Evolutionary conservation across 1,140 invertebrate species (phyloP).

Genomic region (Ostrea edulis): DNA sequence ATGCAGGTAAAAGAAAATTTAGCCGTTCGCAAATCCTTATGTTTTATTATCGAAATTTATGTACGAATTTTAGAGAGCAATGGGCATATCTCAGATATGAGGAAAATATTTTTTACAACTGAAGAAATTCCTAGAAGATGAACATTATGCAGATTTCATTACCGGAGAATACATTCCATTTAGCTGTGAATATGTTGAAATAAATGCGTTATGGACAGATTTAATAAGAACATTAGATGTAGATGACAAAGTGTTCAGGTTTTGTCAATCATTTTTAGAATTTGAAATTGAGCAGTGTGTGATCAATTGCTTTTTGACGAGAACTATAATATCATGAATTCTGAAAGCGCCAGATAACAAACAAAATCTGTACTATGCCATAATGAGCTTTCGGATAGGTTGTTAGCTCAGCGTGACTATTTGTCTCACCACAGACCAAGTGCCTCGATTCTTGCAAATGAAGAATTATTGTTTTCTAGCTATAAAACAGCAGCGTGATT

Average conservation of each 20-base stretch:
- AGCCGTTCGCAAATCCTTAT: conserved; percentile 6
- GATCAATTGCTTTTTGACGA: not conserved
- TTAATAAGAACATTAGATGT: conserved; percentile 10
- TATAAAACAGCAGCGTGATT: not conserved
- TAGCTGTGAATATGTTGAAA: conserved; percentile 1
- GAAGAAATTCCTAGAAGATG: not conserved
- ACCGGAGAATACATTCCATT: not conserved
- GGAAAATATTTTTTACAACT: conserved; percentile 1
- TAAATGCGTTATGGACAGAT: not conserved
- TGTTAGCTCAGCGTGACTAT: not conserved
- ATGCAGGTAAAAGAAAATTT: conserved; percentile 26
- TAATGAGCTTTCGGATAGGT: not conserved
- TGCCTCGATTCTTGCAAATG: conserved; percentile 1
- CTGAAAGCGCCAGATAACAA: not conserved
- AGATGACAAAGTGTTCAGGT: not conserved
- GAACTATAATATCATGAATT: not conserved
- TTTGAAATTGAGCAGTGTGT: not conserved
- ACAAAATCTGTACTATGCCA: not conserved
- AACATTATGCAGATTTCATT: conserved; percentile 2
- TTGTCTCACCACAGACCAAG: not conserved
- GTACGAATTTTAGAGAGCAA: conserved; percentile 6
- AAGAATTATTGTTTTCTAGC: not conserved
- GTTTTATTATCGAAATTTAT: conserved; percentile 39
- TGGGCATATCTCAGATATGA: conserved; percentile 33
- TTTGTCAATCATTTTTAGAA: not conserved